Evolutionary conservation across 2,113 vertebrate genomes (phyloP).

Genomic region (Acrocephalus kingi): DNA sequence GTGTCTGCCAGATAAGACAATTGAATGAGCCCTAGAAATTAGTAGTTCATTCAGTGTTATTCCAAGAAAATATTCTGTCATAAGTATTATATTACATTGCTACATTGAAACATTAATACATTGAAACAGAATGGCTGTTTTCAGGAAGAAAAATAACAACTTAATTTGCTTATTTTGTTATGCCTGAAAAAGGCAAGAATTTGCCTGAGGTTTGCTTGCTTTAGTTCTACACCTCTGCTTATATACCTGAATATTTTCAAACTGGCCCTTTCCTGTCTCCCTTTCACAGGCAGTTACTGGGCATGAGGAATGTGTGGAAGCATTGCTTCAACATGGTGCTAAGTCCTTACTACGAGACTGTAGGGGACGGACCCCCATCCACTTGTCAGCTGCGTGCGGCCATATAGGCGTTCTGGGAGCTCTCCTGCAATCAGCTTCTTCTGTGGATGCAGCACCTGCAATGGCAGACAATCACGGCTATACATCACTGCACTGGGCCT

Average conservation of each 20-base stretch:
- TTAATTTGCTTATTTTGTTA: neutral
- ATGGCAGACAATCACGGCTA: constrained; percentile 94
- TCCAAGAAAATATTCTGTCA: neutral
- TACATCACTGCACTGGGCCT: constrained; percentile 97
- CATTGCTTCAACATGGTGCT: constrained; percentile 92
- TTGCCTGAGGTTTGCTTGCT: neutral
- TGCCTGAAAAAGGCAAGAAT: neutral
- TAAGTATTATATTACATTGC: neutral
- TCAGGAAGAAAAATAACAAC: neutral
- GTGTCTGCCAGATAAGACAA: neutral
- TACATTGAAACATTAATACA: neutral
- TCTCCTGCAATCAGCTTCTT: constrained; percentile 89
- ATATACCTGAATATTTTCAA: neutral
- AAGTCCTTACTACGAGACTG: constrained; percentile 88
- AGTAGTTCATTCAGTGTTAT: neutral
- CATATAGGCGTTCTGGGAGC: constrained; percentile 92
- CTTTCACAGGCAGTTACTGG: constrained; percentile 89
- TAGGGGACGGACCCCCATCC: constrained; percentile 90
- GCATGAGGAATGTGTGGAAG: constrained; percentile 94
- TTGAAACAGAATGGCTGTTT: neutral
- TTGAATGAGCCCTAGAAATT: neutral
- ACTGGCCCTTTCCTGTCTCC: neutral
- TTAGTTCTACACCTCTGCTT: neutral
- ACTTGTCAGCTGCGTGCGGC: constrained; percentile 94
- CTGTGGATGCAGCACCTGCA: constrained; percentile 82